phyloP scores from a whole-genome alignment of 2,888 invertebrate genomes.

The Watsonalla cultraria region DNA sequence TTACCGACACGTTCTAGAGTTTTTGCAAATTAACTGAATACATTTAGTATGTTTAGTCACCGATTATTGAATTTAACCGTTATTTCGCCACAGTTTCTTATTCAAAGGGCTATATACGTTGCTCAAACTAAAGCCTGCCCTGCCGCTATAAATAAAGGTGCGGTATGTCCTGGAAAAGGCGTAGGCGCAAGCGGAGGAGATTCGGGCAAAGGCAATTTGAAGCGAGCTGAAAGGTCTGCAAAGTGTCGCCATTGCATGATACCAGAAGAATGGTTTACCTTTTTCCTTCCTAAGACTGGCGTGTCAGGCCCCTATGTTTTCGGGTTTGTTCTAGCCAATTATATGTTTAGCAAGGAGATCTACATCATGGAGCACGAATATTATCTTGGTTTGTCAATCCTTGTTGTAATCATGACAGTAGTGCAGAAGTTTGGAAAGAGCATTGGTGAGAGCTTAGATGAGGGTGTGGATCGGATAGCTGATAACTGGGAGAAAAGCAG shows the following conservation, averaged over 20 bases:
- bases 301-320: constrained; percentile 94
- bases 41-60: constrained; percentile 24
- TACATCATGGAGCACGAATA: constrained; percentile 96
- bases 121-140: constrained; percentile 23
- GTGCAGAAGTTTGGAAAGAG: constrained; percentile 84
- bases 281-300: constrained; percentile 94
- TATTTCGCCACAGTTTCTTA: constrained; percentile 12
- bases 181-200: neutral
- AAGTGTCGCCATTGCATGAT: constrained; percentile 79
- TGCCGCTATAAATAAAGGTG: neutral
- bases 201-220: constrained; percentile 13
- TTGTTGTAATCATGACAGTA: constrained; percentile 76
- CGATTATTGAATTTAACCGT: constrained; percentile 12
- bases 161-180: constrained; percentile 7
- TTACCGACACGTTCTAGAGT: too few relatives aligned
- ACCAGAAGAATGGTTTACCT: constrained; percentile 82
- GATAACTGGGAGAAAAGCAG: constrained; percentile 73
- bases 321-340: constrained; percentile 86
- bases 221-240: constrained; percentile 36
- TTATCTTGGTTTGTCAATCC: constrained; percentile 85
- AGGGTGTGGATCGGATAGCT: constrained; percentile 81
- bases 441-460: constrained; percentile 81
- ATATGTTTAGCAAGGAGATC: constrained; percentile 94
- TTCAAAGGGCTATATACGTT: constrained; percentile 15
- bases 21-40: neutral